These are phyloP conservation scores for Hofmannophila pseudospretella DNA, from an alignment of 2,888 invertebrate genomes.

Conservation along the genomic window DNA sequence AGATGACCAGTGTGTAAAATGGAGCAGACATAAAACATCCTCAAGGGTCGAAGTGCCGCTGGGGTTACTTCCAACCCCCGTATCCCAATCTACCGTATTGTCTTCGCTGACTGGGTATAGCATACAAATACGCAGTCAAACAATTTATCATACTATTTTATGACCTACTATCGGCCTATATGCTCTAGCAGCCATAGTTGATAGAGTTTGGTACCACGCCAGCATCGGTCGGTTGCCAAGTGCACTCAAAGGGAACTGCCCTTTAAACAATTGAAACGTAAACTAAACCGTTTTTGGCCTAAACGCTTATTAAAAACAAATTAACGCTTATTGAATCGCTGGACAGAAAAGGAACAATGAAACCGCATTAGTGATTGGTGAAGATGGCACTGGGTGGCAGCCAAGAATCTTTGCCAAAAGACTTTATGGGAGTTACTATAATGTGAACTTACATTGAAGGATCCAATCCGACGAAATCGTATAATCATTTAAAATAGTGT, in stretches of 20 bases:
- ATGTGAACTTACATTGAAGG: neutral
- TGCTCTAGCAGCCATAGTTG: constrained; percentile 37
- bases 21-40: no score
- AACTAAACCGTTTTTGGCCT: constrained; percentile 31
- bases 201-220: constrained; percentile 58
- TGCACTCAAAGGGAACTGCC: constrained; percentile 47
- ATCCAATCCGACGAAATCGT: neutral
- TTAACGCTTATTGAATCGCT: constrained; percentile 15
- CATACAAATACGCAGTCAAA: no score
- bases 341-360: constrained; percentile 27
- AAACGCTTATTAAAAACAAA: constrained; percentile 20
- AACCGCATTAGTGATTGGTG: constrained; percentile 32
- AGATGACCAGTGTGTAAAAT: no score
- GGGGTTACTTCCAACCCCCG: no score
- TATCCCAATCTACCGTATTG: no score
- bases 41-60: no score
- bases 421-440: constrained; percentile 30
- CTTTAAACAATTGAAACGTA: constrained; percentile 43
- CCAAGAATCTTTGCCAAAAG: constrained; percentile 41
- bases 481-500: constrained; percentile 3
- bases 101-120: no score
- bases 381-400: constrained; percentile 32
- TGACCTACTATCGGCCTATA: constrained; percentile 32
- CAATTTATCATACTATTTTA: constrained; percentile 36
- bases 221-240: constrained; percentile 47